A percentile compares a stretch with the other conserved stretches of the same genome.
These are phyloP conservation scores for cattle (Bos taurus) DNA, from an alignment of 2,113 vertebrate species.

Conservation along the genomic window ARS-UCD2.0 NC_037356.1:43390001-43390500, in stretches of 20 bases:
- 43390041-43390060: background rate
- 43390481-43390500: no score
- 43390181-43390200: background rate
- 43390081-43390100: background rate
- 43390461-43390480: no score
- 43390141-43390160: background rate
- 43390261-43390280: background rate
- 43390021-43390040: background rate
- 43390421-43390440: no score
- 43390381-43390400: background rate
- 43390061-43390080: background rate
- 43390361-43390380: background rate
- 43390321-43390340: background rate
- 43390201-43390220: background rate
- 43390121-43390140: no score
- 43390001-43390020: background rate
- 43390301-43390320: background rate
- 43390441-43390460: no score
- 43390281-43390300: background rate
- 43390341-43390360: background rate
- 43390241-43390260: background rate
- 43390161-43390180: background rate
- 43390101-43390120: background rate
- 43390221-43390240: background rate
- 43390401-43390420: no score